Percentiles rank a stretch among this genome's conserved stretches.
phyloP scores from a whole-genome alignment of 2,888 invertebrate genomes.

The Chrysotoxum bicinctum region DNA sequence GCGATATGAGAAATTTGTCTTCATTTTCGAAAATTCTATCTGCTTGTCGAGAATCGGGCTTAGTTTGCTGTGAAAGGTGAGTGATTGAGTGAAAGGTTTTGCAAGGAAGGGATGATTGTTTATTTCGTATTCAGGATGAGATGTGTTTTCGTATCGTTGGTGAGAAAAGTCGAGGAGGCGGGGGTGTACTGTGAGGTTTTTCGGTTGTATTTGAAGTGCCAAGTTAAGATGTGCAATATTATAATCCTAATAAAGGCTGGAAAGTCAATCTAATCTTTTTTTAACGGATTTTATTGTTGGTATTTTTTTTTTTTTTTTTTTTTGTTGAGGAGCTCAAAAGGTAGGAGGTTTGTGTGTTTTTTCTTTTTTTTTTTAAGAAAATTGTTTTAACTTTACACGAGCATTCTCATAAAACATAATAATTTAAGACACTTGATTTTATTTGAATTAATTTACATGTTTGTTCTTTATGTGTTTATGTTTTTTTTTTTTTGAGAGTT shows the following conservation, averaged over 20 bases:
- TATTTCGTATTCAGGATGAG: slow-evolving; percentile 53
- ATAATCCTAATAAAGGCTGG: slow-evolving; percentile 50
- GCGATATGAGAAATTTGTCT: slow-evolving; percentile 54
- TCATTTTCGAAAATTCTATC: slow-evolving; percentile 39
- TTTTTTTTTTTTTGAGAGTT: not conserved
- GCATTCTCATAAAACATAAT: not conserved
- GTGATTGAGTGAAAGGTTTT: slow-evolving; percentile 70
- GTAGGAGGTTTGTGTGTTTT: not conserved
- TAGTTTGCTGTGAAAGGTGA: slow-evolving; percentile 59
- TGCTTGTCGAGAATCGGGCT: slow-evolving; percentile 40
- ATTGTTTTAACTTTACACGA: not conserved
- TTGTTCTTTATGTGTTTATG: not conserved
- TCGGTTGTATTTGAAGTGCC: slow-evolving; percentile 15
- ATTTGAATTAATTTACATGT: not conserved
- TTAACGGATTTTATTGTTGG: slow-evolving; percentile 13
- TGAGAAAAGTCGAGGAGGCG: not conserved
- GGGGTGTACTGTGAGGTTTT: not conserved
- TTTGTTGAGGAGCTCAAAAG: not conserved
- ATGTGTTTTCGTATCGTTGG: not conserved
- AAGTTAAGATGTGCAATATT: slow-evolving; percentile 35
- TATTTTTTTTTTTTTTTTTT: no score
- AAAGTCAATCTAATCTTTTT: slow-evolving; percentile 41
- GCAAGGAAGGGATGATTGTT: slow-evolving; percentile 38
- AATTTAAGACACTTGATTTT: not conserved
- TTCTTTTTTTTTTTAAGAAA: not conserved